Percentiles rank a stretch among this genome's conserved stretches.
These are phyloP conservation scores for Drosophila helvetica DNA, from an alignment of 2,888 invertebrate genomes.

Conservation along the genomic window DNA sequence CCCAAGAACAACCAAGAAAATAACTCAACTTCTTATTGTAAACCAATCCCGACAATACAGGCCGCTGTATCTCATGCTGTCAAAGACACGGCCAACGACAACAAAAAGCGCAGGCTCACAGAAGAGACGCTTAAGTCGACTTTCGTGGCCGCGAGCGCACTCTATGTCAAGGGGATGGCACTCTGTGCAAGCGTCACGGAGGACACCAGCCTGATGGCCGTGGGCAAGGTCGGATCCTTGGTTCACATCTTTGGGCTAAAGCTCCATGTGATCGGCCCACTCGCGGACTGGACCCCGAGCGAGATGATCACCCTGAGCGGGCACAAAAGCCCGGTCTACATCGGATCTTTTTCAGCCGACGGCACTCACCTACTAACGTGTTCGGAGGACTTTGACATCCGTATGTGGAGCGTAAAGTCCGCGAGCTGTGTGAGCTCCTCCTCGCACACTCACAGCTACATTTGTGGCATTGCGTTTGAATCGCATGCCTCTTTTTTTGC, in stretches of 20 bases:
- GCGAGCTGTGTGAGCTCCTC: not conserved
- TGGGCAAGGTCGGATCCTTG: not conserved
- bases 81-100: too few relatives aligned
- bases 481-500: rapidly evolving
- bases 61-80: too few relatives aligned
- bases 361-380: not conserved
- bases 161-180: not conserved
- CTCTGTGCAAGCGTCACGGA: not conserved
- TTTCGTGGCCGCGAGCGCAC: not conserved
- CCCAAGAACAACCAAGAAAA: too few relatives aligned
- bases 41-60: too few relatives aligned
- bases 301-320: not conserved
- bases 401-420: not conserved
- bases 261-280: not conserved
- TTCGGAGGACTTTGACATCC: not conserved
- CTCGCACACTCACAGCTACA: too few relatives aligned
- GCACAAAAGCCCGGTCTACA: not conserved
- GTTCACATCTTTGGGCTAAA: not conserved
- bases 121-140: not conserved
- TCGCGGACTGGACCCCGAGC: not conserved
- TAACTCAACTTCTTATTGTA: not conserved
- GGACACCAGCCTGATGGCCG: not conserved
- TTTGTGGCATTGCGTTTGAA: not conserved
- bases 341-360: not conserved
- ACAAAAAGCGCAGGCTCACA: too few relatives aligned